Evolutionary conservation across 2,888 invertebrate genomes (phyloP).

Genomic region (Merodon equestris): DNA sequence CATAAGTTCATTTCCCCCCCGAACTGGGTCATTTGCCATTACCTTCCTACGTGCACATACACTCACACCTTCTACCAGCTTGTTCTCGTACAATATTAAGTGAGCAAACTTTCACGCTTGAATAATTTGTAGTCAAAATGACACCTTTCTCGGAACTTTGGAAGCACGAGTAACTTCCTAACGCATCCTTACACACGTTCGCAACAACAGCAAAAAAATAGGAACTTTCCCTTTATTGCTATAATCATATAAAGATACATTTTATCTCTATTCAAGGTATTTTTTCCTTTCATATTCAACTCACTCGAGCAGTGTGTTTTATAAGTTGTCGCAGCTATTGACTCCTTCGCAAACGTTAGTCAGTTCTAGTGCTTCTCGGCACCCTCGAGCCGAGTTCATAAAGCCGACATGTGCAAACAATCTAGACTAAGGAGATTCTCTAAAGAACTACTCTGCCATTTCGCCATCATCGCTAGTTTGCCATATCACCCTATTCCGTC

Average conservation of each 20-base stretch:
- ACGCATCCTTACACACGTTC: no score
- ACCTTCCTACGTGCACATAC: no score
- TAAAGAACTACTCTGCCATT: slow-evolving; percentile 1
- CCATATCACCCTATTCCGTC: slow-evolving; percentile 7
- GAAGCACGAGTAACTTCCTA: no score
- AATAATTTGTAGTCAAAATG: no score
- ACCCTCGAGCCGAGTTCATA: slow-evolving; percentile 16
- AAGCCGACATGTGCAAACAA: slow-evolving; percentile 4
- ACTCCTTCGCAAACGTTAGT: slow-evolving; percentile 38
- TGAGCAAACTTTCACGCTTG: no score
- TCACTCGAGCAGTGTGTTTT: slow-evolving; percentile 37
- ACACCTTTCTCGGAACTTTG: no score
- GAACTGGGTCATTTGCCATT: no score
- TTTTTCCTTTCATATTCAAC: slow-evolving; percentile 16
- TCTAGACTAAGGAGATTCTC: slow-evolving; percentile 5
- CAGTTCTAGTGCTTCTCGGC: background rate
- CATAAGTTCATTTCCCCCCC: no score
- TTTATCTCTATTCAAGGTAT: slow-evolving; percentile 17
- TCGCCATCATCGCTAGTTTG: background rate
- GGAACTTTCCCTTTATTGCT: no score
- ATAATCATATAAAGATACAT: slow-evolving; percentile 1
- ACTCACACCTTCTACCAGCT: no score
- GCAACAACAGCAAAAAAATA: no score
- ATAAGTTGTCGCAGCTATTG: slow-evolving; percentile 57
- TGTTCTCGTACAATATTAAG: no score